Base-by-base conservation (phyloP, 2,113 vertebrate species). In the Hippocampus comes region DNA sequence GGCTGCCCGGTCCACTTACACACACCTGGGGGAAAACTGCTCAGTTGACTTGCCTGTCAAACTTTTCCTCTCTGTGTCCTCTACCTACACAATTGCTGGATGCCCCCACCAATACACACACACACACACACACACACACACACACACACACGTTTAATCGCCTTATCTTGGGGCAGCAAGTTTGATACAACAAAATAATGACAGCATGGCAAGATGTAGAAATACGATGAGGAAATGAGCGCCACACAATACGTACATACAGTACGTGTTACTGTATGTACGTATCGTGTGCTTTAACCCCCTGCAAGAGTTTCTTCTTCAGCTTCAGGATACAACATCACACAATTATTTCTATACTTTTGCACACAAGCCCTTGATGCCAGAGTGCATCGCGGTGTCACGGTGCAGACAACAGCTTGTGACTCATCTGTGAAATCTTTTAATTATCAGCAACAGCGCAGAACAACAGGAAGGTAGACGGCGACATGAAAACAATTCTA, bases 1-100 rank as follows among this genome's bases (percentile, higher is more conserved):
- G 82, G 77, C 89, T 88, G 87, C 89, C 86, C 74, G 51, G 81
- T 89, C 86, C 89, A 90, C 84, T 89, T 89, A 88, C 71, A 86
- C 82, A 87, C 88, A 91, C 87, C 87, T 89, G 88, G 78, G 78
- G 86, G 82, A 84, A 88, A 88, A 89, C 75, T 77, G 77, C 83
- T 88, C 86, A 78, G 80, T 85, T 64, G 77, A 77, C 67, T 68
- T 53, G 83, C 78, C 78, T 82, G 81, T 90, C 88, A 87, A 77
- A 82, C 57, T 48, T 41, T 38, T 70, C 68, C 76, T 51, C 77
- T 48, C 55, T 41, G 48, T 38, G 53, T 34, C 76, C 49, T 51
- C 34, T 38, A 6, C 34, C 34, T 38, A 6, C 34, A 38, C 34
- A 38, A 38, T 38, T 38, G 34, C 34, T 38, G 34, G 34, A 38